Evolutionary conservation across 2,797 vertebrate species (phyloP).

Genomic region (Notamacropus eugenii): DNA sequence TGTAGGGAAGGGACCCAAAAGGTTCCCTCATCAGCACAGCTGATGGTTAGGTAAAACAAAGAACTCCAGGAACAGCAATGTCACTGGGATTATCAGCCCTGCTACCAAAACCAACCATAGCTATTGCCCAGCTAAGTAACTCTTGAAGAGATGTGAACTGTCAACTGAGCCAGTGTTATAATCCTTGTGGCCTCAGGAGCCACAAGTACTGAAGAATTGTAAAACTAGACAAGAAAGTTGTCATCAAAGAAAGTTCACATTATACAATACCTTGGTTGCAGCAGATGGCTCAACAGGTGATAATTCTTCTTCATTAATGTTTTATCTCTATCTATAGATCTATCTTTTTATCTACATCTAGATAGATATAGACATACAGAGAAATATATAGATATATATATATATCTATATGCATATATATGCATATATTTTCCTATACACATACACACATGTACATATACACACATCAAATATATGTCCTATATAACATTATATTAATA

Average conservation of each 20-base stretch:
- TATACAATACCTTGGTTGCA: neutral
- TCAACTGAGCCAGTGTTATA: neutral
- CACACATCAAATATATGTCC: no score
- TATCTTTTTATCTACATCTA: no score
- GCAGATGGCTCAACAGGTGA: neutral
- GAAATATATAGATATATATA: no score
- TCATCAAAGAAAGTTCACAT: neutral
- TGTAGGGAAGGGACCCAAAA: neutral
- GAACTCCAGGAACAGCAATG: neutral
- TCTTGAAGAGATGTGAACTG: neutral
- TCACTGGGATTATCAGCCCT: neutral
- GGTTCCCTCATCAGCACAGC: neutral
- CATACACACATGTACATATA: no score
- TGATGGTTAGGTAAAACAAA: neutral
- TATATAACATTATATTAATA: no score
- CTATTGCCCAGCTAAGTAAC: neutral
- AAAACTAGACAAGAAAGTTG: neutral
- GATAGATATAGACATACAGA: no score
- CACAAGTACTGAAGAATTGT: neutral
- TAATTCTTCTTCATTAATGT: neutral
- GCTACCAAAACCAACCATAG: neutral
- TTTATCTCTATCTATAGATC: no score
- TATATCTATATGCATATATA: no score
- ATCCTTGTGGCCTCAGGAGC: neutral
- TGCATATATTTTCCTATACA: no score